Conservation (phyloP, 64 coral and sea anemone genomes). For the Montipora sp. region DNA sequence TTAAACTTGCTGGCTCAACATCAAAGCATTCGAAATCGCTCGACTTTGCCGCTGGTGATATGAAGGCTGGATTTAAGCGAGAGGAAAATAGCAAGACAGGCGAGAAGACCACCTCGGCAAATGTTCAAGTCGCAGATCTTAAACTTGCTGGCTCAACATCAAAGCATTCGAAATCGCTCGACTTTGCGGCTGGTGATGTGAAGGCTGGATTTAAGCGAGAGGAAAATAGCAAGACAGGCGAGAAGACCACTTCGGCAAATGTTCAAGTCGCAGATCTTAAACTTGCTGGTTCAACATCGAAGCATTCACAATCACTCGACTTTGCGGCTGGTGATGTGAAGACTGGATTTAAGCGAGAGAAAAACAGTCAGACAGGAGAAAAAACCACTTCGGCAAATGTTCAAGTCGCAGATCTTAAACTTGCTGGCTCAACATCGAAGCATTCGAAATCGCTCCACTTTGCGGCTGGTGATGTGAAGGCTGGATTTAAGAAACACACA, state of each 20-base stretch:
- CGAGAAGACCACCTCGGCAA: neutral
- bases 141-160: constrained; percentile 13
- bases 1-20: neutral
- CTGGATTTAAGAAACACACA: constrained; percentile 16
- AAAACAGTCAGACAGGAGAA: neutral
- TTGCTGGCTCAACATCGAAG: constrained; percentile 11
- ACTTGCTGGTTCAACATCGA: neutral
- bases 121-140: neutral
- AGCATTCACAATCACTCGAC: neutral
- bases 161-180: neutral
- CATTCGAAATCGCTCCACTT: neutral
- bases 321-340: neutral
- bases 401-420: neutral
- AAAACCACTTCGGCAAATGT: neutral
- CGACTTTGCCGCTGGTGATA: neutral
- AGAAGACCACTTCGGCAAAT: neutral
- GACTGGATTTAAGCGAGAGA: constrained; percentile 4
- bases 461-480: neutral
- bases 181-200: constrained; percentile 7
- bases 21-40: constrained; percentile 3
- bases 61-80: neutral
- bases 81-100: neutral
- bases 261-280: neutral
- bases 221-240: neutral
- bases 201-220: constrained; percentile 2